Conservation (phyloP, 2,113 vertebrate species). For the Laticauda colubrina region DNA sequence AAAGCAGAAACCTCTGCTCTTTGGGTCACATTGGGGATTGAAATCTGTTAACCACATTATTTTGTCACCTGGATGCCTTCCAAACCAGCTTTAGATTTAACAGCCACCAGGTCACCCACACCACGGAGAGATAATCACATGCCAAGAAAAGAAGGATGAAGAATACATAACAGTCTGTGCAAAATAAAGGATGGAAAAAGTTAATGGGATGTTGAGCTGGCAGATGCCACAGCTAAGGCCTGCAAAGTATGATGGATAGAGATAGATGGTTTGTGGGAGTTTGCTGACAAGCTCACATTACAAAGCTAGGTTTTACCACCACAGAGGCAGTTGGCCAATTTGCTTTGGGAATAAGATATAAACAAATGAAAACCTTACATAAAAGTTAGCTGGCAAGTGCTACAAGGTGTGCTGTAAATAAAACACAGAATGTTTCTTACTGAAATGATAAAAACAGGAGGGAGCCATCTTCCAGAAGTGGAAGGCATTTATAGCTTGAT, state of each 20-base stretch:
- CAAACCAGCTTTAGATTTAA: slow-evolving; percentile 30
- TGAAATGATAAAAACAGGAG: slow-evolving; percentile 14
- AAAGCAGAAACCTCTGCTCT: background rate
- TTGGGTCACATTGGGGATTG: background rate
- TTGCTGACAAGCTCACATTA: background rate
- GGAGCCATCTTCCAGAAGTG: background rate
- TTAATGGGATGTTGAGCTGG: slow-evolving; percentile 54
- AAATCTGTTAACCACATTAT: slow-evolving; percentile 6
- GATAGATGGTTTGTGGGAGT: slow-evolving; percentile 22
- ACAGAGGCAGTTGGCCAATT: background rate
- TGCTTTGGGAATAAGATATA: background rate
- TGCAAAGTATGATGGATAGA: slow-evolving; percentile 30
- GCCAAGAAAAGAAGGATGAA: slow-evolving; percentile 57
- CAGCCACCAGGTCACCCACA: slow-evolving; percentile 31
- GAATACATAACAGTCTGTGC: slow-evolving; percentile 39
- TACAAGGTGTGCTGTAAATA: background rate
- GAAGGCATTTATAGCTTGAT: slow-evolving; percentile 32
- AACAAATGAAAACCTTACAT: background rate
- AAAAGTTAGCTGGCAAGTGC: slow-evolving; percentile 15
- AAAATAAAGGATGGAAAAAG: slow-evolving; percentile 53
- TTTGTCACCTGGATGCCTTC: slow-evolving; percentile 20
- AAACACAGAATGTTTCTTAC: background rate
- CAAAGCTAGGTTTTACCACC: background rate
- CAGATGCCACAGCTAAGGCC: slow-evolving; percentile 26
- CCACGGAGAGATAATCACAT: slow-evolving; percentile 36